Base-by-base conservation (phyloP, 2,797 vertebrate species). In the Urophycis tenuis region DNA sequence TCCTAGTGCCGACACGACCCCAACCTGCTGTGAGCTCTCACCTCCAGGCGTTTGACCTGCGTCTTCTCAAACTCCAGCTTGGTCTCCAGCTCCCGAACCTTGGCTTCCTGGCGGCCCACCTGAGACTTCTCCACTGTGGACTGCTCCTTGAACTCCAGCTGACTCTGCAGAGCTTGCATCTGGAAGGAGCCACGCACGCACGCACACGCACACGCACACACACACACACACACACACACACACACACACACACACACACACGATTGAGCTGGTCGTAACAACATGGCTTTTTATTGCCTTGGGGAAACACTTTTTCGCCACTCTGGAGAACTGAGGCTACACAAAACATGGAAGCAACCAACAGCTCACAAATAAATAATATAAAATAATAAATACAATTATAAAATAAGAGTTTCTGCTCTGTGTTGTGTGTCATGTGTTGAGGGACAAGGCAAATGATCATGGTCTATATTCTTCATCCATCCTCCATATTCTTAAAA, bases 121-220 rank as follows among this genome's bases (percentile, higher is more conserved):
- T 97, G 89, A 0, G 96, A 98, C 88, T 97, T 98, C 87, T 99
- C 97, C 91, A 99, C 97, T 96, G 97, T 98, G 84, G 97, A 98
- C 84, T 97, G 95, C 84, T 99, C 97, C 80, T 96, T 92, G 91
- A 99, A 99, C 75, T 98, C 97, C 79, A 98, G 88, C 89, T 98
- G 96, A 91, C 96, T 98, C 92, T 98, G 97, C 75, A 98, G 92
- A 29, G 93, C 94, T 91, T 97, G 96, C 72, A 98, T 91, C 97
- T 99, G 87, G 0, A 3, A 78, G 14, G n/a, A 10, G 8, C 19
- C 30, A 29, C 25, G 3, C 60, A 29, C 25, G 7, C 25, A 60
- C 60, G 14, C 60, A 67, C 60, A 64, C 25, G 12, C 60, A 64
- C 60, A 64, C 60, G 25, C 19, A 35, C 71, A 72, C 67, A 70